These are phyloP conservation scores for Paramisgurnus dabryanus DNA, from an alignment of 2,113 vertebrate species.

Conservation along the genomic window DNA sequence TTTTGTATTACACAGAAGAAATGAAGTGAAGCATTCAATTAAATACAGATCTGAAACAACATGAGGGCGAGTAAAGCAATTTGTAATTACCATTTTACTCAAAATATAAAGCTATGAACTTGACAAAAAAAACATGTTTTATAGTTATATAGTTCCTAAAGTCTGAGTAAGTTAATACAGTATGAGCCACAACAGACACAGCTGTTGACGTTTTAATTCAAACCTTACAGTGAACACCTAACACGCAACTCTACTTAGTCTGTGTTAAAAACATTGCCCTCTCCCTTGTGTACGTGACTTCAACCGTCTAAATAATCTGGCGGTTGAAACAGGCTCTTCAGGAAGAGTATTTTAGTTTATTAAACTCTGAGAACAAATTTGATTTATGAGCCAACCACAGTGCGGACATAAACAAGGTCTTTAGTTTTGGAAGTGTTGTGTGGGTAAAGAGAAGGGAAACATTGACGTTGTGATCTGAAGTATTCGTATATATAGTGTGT, in stretches of 20 bases:
- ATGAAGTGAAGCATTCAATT: no score
- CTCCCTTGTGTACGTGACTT: constrained; percentile 21
- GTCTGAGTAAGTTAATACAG: no score
- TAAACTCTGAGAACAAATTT: background rate
- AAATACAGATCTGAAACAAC: no score
- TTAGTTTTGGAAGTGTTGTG: constrained; percentile 1
- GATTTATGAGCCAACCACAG: constrained; percentile 53
- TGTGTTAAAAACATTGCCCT: constrained; percentile 3
- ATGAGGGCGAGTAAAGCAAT: no score
- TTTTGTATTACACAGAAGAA: no score
- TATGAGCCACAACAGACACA: background rate
- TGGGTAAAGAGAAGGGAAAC: constrained; percentile 5
- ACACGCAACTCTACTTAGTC: constrained; percentile 46
- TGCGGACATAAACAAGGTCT: constrained; percentile 1
- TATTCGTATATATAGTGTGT: background rate
- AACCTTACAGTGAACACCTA: constrained; percentile 19
- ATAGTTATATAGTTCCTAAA: no score
- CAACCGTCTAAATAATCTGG: constrained; percentile 43
- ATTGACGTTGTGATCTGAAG: background rate
- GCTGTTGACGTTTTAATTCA: background rate
- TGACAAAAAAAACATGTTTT: no score
- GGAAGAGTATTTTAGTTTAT: background rate
- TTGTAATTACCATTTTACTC: no score
- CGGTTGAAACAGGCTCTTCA: constrained; percentile 18
- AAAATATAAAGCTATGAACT: no score